Evolutionary conservation across 2,888 invertebrate genomes (phyloP), one percentile per base, ranked within the genome.

Genomic region (Parnassius mnemosyne): DNA sequence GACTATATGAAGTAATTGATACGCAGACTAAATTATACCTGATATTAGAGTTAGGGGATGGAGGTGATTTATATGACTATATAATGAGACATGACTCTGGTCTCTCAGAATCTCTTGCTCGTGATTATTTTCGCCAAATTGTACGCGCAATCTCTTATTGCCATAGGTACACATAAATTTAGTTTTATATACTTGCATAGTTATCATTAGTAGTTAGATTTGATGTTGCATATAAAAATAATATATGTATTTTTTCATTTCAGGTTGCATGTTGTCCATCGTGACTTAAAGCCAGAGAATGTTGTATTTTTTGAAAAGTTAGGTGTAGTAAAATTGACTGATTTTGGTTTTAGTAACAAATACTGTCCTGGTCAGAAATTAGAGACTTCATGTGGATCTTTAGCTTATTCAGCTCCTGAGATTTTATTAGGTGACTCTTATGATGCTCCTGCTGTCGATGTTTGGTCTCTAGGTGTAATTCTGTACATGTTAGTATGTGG

Each of bases 371-470:
- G 99, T 57, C 97, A 98, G 87, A 98, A 98, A 83, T 87, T 99
- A 79, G 98, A 98, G 85, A 99, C 99, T 25, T 98, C 98, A 46
- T 99, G 99, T 90, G 99, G 99, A 42, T 98, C 98, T 70, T 92
- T 99, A 73, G 99, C 99, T 20, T 99, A 99, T 90, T 99, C 99
- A 3, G 99, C 99, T 10, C 99, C 99, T 1, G 99, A 99, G 92
- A 99, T 99, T 79, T 93, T 99, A 65, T 93, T 99, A 60, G 99
- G 99, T 25, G 99, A 99, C 88, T 97, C 98, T 1, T 99, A 99
- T 87, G 99, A 99, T 92, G 99, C 99, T 50, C 99, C 99, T 20
- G 99, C 99, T 71, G 99, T 99, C 93, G 99, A 99, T 92, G 97
- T 99, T 59, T 99, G 99, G 99, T 99, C 98, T 9, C 93, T 99